Evolutionary conservation across 2,888 invertebrate species (phyloP).

Genomic region (Anorthoa munda): DNA sequence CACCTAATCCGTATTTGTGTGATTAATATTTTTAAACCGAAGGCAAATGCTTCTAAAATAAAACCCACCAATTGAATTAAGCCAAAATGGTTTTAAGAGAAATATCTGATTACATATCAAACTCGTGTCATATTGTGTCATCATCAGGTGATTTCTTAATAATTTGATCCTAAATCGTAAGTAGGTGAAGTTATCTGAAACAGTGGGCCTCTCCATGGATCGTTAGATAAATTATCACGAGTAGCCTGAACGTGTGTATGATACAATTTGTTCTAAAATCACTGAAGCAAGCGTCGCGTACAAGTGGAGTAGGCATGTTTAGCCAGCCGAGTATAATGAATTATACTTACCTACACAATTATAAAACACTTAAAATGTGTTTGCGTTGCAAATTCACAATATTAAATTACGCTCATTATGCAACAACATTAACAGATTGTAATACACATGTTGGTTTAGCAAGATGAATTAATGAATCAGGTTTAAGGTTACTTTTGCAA

Average conservation of each 20-base stretch:
- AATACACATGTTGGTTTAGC: slow-evolving; percentile 30
- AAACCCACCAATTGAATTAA: neutral
- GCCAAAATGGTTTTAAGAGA: neutral
- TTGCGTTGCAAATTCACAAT: slow-evolving; percentile 49
- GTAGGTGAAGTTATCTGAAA: slow-evolving; percentile 36
- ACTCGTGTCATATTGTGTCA: neutral
- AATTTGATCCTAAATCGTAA: slow-evolving; percentile 22
- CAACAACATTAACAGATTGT: slow-evolving; percentile 37
- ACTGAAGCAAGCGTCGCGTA: slow-evolving; percentile 44
- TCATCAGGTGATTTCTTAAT: slow-evolving; percentile 38
- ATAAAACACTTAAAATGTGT: slow-evolving; percentile 54
- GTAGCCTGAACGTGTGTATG: slow-evolving; percentile 36
- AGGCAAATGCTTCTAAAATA: neutral
- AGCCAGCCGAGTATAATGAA: slow-evolving; percentile 63
- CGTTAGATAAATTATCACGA: slow-evolving; percentile 52
- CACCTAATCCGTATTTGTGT: neutral
- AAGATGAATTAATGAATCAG: slow-evolving; percentile 33
- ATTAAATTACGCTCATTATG: slow-evolving; percentile 57
- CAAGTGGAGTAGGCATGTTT: slow-evolving; percentile 54
- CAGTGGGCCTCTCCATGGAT: slow-evolving; percentile 25
- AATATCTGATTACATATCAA: slow-evolving; percentile 11
- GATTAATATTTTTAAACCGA: neutral
- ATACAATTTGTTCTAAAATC: slow-evolving; percentile 60
- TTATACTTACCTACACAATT: slow-evolving; percentile 56
- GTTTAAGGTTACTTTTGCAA: slow-evolving; percentile 40